These are phyloP conservation scores for Psix sp. DNA, from an alignment of 1,140 invertebrate species.

Conservation along the genomic window DNA sequence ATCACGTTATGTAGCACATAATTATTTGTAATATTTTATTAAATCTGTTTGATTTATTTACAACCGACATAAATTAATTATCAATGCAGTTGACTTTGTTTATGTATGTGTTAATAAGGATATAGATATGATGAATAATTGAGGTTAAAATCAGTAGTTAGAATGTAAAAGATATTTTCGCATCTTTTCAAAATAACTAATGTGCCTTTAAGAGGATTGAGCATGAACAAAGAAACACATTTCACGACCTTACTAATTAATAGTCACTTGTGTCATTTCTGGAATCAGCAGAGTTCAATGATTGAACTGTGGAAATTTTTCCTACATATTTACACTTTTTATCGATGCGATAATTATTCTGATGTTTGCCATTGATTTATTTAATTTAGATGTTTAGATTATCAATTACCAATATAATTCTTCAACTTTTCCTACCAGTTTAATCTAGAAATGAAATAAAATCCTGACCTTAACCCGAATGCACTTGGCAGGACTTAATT, in stretches of 20 bases:
- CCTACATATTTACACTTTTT: slow-evolving; percentile 17
- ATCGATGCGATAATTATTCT: slow-evolving; percentile 34
- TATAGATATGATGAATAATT: too few relatives aligned
- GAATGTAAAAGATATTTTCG: too few relatives aligned
- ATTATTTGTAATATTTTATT: too few relatives aligned
- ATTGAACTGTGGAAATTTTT: slow-evolving; percentile 39
- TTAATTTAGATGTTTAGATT: slow-evolving; percentile 45
- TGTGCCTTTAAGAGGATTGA: too few relatives aligned
- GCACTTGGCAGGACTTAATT: slow-evolving; percentile 15
- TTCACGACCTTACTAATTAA: background rate
- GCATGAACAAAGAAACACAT: too few relatives aligned
- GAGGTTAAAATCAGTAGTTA: too few relatives aligned
- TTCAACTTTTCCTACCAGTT: slow-evolving; percentile 22
- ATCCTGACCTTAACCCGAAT: slow-evolving; percentile 40
- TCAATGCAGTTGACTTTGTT: too few relatives aligned
- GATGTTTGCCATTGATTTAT: slow-evolving; percentile 26
- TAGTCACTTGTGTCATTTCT: background rate
- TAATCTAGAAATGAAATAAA: slow-evolving; percentile 25
- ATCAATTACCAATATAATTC: slow-evolving; percentile 16
- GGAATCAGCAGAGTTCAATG: slow-evolving; percentile 30
- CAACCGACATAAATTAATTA: too few relatives aligned
- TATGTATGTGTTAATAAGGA: too few relatives aligned
- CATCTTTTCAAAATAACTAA: too few relatives aligned
- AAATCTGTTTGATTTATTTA: too few relatives aligned
- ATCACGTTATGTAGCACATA: too few relatives aligned